Evolutionary conservation across 2,888 invertebrate genomes (phyloP).

Genomic region (Eurytoma adleriae): DNA sequence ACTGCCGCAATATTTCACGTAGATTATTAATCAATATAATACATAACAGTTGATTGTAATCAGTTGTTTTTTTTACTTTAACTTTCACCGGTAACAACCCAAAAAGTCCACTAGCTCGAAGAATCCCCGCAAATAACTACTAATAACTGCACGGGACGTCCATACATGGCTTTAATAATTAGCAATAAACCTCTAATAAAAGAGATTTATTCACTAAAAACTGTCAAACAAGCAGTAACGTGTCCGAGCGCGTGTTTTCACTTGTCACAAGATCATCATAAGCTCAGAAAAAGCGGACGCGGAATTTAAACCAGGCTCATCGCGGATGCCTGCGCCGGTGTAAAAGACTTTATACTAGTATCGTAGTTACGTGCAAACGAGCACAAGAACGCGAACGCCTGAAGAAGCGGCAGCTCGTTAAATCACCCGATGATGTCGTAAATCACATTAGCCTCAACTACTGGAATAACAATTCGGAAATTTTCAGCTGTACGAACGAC

Average conservation of each 20-base stretch:
- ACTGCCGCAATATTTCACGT: too few species aligned
- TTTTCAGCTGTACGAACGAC: conserved; percentile 31
- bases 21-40: too few species aligned
- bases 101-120: too few species aligned
- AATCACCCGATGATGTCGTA: conserved; percentile 53
- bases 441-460: conserved; percentile 44
- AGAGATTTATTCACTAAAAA: conserved; percentile 47
- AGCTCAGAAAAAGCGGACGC: neutral
- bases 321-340: conserved; percentile 20
- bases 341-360: conserved; percentile 32
- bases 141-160: neutral
- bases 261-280: conserved; percentile 30
- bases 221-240: conserved; percentile 36
- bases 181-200: conserved; percentile 31
- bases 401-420: conserved; percentile 34
- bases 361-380: conserved; percentile 12
- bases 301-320: conserved; percentile 38
- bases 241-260: conserved; percentile 11
- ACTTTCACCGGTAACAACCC: too few species aligned
- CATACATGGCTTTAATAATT: conserved; percentile 16
- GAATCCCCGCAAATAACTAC: neutral
- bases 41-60: too few species aligned
- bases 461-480: conserved; percentile 42
- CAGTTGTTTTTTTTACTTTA: too few species aligned
- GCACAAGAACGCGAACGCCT: conserved; percentile 29